Percentiles rank a stretch among this genome's conserved stretches.
Conservation (phyloP, 2,888 invertebrate species). For the Phortica magna region DNA sequence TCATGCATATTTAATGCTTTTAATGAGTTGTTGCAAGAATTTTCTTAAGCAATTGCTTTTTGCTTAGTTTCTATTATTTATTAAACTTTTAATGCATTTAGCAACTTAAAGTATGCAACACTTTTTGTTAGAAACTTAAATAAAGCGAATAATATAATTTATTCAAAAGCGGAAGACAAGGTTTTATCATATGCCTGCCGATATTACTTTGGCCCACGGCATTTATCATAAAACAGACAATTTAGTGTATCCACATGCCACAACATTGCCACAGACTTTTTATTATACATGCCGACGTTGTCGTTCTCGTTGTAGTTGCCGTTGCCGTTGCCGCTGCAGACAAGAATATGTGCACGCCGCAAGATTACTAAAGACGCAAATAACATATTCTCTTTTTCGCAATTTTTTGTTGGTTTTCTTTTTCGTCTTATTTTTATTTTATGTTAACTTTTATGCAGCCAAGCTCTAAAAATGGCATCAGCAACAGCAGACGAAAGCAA, state of each 20-base stretch:
- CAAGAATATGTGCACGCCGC: slow-evolving; percentile 24
- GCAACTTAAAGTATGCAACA: background rate
- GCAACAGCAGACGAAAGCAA: no score
- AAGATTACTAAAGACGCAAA: slow-evolving; percentile 66
- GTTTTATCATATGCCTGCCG: background rate
- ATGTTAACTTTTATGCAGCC: no score
- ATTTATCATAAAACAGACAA: background rate
- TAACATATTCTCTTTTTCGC: slow-evolving; percentile 58
- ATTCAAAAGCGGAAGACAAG: background rate
- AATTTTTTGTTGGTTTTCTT: background rate
- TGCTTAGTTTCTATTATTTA: background rate
- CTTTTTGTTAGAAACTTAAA: background rate
- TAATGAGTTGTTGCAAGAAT: no score
- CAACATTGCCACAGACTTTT: slow-evolving; percentile 19
- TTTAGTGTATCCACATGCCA: slow-evolving; percentile 1
- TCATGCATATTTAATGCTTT: no score
- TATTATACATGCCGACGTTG: background rate
- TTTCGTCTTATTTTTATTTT: no score
- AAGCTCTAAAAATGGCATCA: no score
- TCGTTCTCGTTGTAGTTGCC: background rate
- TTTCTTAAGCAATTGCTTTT: no score
- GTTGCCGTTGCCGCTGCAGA: background rate
- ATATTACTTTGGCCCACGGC: background rate
- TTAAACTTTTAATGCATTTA: background rate
- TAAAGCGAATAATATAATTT: background rate